Evolutionary conservation across 2,797 vertebrate species (phyloP).

Genomic region (Lycodopsis pacificus): DNA sequence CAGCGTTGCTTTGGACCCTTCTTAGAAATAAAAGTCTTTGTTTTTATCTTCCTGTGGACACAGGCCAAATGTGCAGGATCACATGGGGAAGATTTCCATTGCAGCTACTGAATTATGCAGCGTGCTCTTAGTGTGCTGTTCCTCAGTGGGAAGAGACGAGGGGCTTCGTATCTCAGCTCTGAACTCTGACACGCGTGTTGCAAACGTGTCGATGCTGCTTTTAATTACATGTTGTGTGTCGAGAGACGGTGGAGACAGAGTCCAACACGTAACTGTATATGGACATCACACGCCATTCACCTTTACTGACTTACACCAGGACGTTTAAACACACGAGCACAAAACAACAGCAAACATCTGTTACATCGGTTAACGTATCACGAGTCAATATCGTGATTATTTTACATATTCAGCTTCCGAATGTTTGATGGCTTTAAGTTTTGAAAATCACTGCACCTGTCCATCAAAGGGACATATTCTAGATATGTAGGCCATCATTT

Average conservation of each 20-base stretch:
- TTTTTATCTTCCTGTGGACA: conserved; percentile 7
- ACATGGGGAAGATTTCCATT: conserved; percentile 20
- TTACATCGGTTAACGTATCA: neutral
- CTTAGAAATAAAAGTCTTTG: neutral
- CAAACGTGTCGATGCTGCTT: neutral
- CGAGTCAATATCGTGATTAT: neutral
- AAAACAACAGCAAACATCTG: too few relatives aligned
- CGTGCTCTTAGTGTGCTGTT: conserved; percentile 7
- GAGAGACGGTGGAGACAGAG: too few relatives aligned
- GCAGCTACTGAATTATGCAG: conserved; percentile 52
- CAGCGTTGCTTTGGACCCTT: neutral
- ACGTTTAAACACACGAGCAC: neutral
- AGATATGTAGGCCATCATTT: neutral
- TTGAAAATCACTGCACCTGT: too few relatives aligned
- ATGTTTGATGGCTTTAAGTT: neutral
- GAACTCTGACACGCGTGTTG: neutral
- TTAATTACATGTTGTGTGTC: too few relatives aligned
- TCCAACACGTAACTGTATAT: too few relatives aligned
- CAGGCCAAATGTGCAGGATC: conserved; percentile 25
- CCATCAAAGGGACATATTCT: neutral
- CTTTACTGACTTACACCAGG: neutral
- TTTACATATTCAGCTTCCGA: neutral
- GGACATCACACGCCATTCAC: too few relatives aligned
- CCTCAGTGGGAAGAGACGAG: neutral
- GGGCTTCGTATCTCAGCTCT: neutral